These are phyloP conservation scores for Mus minutoides DNA, from an alignment of 2,797 vertebrate species.

Conservation along the genomic window DNA sequence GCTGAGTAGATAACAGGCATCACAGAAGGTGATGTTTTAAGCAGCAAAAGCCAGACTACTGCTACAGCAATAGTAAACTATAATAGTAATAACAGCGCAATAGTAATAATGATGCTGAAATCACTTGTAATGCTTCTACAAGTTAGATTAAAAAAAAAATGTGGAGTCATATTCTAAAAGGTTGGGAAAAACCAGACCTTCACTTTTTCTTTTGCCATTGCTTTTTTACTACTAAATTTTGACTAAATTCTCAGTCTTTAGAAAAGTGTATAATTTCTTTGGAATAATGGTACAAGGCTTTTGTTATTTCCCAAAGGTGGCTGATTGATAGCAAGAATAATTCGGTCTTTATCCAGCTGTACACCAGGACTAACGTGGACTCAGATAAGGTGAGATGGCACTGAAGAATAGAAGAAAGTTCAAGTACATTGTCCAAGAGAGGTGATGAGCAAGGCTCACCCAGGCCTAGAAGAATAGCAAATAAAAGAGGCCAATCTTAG, in stretches of 20 bases:
- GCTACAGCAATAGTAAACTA: neutral
- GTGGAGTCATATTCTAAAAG: neutral
- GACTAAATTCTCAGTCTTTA: neutral
- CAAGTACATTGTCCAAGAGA: neutral
- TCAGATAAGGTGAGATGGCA: neutral
- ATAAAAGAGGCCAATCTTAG: neutral
- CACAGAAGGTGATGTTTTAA: neutral
- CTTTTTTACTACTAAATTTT: neutral
- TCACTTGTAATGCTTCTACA: neutral
- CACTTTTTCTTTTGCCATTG: neutral
- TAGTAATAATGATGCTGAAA: neutral
- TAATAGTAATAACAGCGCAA: no score
- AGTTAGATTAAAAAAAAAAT: neutral
- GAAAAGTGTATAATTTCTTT: neutral
- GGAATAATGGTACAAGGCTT: neutral
- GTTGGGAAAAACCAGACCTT: neutral
- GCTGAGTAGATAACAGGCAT: neutral
- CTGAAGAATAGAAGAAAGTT: neutral
- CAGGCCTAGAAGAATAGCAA: neutral
- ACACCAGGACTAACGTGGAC: neutral
- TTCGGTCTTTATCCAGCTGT: neutral
- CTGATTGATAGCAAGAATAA: neutral
- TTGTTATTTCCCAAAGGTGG: conserved; percentile 5
- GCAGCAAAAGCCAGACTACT: neutral
- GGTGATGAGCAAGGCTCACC: neutral